phyloP scores from a whole-genome alignment of 1,140 invertebrate genomes.

The Cardiocondyla obscurior region DNA sequence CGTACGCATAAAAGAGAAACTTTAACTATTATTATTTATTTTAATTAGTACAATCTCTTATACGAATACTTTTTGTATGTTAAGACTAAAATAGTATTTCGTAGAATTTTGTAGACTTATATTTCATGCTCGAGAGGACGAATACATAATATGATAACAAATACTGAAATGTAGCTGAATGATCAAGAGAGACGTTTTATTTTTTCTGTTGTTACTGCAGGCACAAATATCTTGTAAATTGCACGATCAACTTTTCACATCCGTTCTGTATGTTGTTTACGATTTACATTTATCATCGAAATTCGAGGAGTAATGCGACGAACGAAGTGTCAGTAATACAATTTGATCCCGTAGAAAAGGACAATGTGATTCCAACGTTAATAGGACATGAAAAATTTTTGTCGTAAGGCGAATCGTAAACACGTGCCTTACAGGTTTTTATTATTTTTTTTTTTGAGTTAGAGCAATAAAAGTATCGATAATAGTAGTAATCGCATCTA shows the following conservation, averaged over 20 bases:
- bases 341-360: conserved; percentile 13
- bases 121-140: neutral
- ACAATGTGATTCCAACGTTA: neutral
- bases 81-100: conserved; percentile 1
- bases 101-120: neutral
- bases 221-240: conserved; percentile 36
- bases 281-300: neutral
- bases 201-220: conserved; percentile 3
- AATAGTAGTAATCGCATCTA: conserved; percentile 22
- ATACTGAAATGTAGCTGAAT: conserved; percentile 10
- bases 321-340: neutral
- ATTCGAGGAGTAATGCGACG: conserved; percentile 1
- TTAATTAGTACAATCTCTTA: conserved; percentile 22
- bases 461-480: conserved; percentile 29
- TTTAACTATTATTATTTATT: conserved; percentile 38
- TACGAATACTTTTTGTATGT: neutral
- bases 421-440: conserved; percentile 29
- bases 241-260: neutral
- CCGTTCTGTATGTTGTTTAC: conserved; percentile 1
- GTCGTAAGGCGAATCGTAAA: conserved; percentile 39
- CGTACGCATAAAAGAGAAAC: neutral
- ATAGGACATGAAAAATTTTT: conserved; percentile 8
- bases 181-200: neutral
- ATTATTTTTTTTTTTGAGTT: too few relatives aligned
- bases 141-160: too few relatives aligned